Percentiles rank a stretch among this genome's conserved stretches.
These are phyloP conservation scores for Zaprionus vittiger DNA, from an alignment of 1,140 invertebrate species.

Conservation along the genomic window DNA sequence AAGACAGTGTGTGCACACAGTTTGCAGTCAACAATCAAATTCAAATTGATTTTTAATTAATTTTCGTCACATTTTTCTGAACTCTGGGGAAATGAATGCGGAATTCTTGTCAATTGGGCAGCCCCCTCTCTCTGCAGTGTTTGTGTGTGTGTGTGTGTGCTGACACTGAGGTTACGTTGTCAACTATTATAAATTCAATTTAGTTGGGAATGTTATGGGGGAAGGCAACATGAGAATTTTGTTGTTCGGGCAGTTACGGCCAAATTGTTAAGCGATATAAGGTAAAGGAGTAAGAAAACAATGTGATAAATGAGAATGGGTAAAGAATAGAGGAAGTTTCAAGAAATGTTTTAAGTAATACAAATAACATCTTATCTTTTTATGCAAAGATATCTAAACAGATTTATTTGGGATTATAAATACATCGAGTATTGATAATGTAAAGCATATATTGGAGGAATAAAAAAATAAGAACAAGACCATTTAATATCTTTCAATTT, in stretches of 20 bases:
- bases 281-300: not conserved
- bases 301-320: no score
- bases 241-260: not conserved
- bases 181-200: constrained; percentile 81
- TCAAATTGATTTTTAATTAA: constrained; percentile 83
- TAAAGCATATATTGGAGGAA: no score
- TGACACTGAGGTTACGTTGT: constrained; percentile 50
- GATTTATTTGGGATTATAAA: no score
- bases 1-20: constrained; percentile 6
- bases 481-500: no score
- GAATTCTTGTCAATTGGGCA: constrained; percentile 39
- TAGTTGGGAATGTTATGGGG: constrained; percentile 51
- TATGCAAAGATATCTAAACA: no score
- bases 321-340: not conserved
- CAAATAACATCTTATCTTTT: no score
- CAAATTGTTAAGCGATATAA: not conserved
- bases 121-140: constrained; percentile 3
- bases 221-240: constrained; percentile 6
- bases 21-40: constrained; percentile 72
- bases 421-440: no score
- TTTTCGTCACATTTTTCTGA: constrained; percentile 78
- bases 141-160: constrained; percentile 8
- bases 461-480: no score
- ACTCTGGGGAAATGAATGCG: constrained; percentile 44
- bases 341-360: no score